Evolutionary conservation across 1,140 invertebrate species (phyloP), one percentile per base, ranked within the genome.

Genomic region (Temnothorax nylanderi): DNA sequence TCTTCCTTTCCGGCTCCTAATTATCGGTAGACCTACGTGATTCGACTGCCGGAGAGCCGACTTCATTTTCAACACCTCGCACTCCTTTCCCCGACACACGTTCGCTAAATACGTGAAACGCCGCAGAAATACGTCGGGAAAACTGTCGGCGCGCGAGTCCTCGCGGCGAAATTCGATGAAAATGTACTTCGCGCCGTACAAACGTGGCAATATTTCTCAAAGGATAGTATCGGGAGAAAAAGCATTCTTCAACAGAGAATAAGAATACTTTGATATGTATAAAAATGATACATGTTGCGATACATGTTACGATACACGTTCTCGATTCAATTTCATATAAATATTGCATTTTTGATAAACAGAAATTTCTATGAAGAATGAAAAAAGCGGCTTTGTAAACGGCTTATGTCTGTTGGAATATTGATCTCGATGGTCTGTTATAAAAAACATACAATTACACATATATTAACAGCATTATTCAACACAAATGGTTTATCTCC

Each of bases 11-110:
- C 21, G 41, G 49, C 21, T 72, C 56, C 84, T 87, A 91, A 92
- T 90, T 88, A 76, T 87, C 62, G 58, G 32, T 51, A 54, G 13
- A 65, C 51, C 21, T 87, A 74, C 87, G 89, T 92, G 89, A 92
- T 85, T 80, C 47, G 88, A 92, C 78, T 89, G 56, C 77, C 47
- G 34, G 0, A 7, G 13, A 13, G 60, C 32, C 37, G 49, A 34
- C 34, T 76, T 85, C 67, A 71, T 85, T 76, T 34, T 51, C 32
- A 37, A 37, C 54, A 32, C 16, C 21, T 74, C 16, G n/a, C 34
- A 2, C 71, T 44, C 34, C 4, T 16, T 67, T 32, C 8, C 37
- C 13, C 37, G 64, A 44, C 13, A 62, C 85, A 75, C 69, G 80
- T 88, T 65, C 49, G 32, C 49, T 85, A 89, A 88, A 84, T 72